phyloP scores from a whole-genome alignment of 2,888 invertebrate species.

The Octonoba sinensis region DNA sequence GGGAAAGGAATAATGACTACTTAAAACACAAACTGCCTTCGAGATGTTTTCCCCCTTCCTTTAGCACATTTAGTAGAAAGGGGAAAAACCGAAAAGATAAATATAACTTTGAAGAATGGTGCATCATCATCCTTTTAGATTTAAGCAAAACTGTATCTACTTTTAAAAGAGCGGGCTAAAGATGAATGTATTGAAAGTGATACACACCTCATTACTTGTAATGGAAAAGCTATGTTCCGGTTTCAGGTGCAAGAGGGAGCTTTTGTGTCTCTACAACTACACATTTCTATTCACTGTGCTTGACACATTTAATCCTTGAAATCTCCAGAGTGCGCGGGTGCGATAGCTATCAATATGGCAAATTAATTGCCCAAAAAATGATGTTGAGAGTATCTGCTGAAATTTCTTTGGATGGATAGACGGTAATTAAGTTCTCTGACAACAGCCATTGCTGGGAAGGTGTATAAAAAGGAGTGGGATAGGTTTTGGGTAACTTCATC shows the following conservation, averaged over 20 bases:
- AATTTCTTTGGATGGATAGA: too few species aligned
- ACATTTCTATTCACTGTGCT: constrained; percentile 18
- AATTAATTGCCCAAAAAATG: not conserved
- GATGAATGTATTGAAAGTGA: constrained; percentile 51
- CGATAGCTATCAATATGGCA: constrained; percentile 37
- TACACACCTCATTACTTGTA: constrained; percentile 38
- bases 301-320: constrained; percentile 43
- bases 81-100: constrained; percentile 32
- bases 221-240: constrained; percentile 47
- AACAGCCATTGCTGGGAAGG: too few species aligned
- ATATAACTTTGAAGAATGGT: constrained; percentile 47
- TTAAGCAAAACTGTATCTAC: constrained; percentile 45
- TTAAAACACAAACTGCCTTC: constrained; percentile 50
- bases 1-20: constrained; percentile 39
- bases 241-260: not conserved
- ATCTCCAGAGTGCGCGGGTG: constrained; percentile 15
- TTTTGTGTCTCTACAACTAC: not conserved
- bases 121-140: constrained; percentile 43
- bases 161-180: constrained; percentile 46
- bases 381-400: too few species aligned
- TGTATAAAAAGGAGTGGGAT: too few species aligned
- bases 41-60: not conserved
- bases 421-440: too few species aligned
- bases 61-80: constrained; percentile 18
- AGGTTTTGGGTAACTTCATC: too few species aligned